A percentile compares a stretch with the other conserved stretches of the same genome.
These are phyloP conservation scores for Nestor notabilis DNA, from an alignment of 2,113 vertebrate genomes.

Conservation along the genomic window DNA sequence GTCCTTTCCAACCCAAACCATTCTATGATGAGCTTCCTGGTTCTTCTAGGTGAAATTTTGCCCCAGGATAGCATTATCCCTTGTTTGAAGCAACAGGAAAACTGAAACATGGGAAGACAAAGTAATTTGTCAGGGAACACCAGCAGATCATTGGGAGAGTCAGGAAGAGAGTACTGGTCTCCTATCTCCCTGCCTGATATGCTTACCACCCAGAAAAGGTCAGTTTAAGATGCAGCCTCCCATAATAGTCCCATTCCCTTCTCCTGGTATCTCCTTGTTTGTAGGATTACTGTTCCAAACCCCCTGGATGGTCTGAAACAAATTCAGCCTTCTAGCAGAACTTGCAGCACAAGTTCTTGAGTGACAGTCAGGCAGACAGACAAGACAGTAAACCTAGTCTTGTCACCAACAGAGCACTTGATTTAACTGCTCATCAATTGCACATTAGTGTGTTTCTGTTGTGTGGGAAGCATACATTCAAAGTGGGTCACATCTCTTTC, in stretches of 20 bases:
- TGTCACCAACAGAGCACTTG: neutral
- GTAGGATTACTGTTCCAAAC: neutral
- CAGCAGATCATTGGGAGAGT: neutral
- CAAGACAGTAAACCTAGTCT: neutral
- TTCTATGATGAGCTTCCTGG: neutral
- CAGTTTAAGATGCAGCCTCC: neutral
- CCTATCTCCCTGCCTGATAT: neutral
- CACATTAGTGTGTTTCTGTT: slow-evolving; percentile 16
- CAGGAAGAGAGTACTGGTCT: neutral
- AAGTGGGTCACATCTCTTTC: slow-evolving; percentile 6
- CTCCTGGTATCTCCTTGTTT: neutral
- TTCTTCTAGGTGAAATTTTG: neutral
- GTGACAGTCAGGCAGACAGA: neutral
- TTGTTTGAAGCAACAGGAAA: neutral
- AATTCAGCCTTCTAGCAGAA: neutral
- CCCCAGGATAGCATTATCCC: neutral
- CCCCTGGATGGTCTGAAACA: neutral
- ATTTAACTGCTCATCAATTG: neutral
- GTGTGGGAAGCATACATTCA: neutral
- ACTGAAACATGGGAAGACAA: neutral
- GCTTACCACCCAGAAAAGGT: neutral
- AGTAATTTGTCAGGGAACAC: neutral
- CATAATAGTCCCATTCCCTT: neutral
- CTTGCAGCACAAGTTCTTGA: neutral
- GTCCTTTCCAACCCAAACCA: neutral